Conservation (phyloP, 2,113 vertebrate species). For the Sialia sialis region DNA sequence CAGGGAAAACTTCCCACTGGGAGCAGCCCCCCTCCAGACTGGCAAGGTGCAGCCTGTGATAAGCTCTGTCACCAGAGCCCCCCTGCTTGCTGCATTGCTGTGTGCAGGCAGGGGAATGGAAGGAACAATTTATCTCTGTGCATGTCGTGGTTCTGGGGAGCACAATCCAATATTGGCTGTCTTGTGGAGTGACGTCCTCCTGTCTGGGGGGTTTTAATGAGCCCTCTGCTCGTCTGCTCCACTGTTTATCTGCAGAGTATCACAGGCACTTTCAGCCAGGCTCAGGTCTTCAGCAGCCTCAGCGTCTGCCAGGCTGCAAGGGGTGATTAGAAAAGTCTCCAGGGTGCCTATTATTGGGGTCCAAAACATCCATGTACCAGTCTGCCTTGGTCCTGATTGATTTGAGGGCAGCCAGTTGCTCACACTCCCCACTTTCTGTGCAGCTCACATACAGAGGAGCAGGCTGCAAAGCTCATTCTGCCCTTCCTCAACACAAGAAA, state of each 20-base stretch:
- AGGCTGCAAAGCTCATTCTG: not conserved
- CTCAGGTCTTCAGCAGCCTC: not conserved
- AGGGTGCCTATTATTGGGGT: not conserved
- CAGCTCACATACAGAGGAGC: not conserved
- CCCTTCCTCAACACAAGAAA: not conserved
- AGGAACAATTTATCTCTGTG: not conserved
- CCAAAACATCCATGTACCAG: not conserved
- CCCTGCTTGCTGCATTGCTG: not conserved
- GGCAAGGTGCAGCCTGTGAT: not conserved
- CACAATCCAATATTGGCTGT: conserved; percentile 6
- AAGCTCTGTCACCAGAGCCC: not conserved
- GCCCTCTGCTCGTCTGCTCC: not conserved
- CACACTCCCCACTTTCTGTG: not conserved
- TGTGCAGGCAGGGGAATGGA: not conserved
- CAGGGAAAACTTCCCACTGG: not conserved
- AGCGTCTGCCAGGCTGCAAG: not conserved
- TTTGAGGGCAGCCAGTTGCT: not conserved
- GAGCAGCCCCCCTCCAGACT: not conserved
- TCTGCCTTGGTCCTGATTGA: not conserved
- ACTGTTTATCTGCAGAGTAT: conserved; percentile 8
- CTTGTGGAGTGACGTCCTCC: not conserved
- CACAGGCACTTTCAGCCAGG: not conserved
- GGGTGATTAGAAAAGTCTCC: not conserved
- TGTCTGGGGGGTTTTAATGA: conserved; percentile 38
- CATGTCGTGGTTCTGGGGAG: not conserved